A percentile compares a stretch with the other conserved stretches of the same genome.
Evolutionary conservation across 2,888 invertebrate species (phyloP).

Genomic region (Acleris emargana): DNA sequence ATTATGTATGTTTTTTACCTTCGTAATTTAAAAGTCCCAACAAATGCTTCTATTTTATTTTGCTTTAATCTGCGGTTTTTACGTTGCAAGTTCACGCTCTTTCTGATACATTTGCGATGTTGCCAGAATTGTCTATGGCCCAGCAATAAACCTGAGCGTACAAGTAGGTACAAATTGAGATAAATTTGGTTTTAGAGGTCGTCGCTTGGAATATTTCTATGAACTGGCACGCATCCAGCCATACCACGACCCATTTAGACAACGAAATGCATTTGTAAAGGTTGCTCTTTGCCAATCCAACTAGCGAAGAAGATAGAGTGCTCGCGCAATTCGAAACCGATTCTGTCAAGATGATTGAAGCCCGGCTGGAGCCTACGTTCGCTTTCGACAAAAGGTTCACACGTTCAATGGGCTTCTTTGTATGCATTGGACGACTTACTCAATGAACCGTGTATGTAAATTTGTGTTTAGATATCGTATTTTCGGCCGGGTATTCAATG

Average conservation of each 20-base stretch:
- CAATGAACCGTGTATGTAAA: constrained; percentile 48
- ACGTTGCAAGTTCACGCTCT: too few relatives aligned
- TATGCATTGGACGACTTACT: constrained; percentile 53
- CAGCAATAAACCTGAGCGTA: too few relatives aligned
- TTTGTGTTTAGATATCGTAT: constrained; percentile 41
- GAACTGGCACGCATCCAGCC: background rate
- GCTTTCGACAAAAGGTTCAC: constrained; percentile 49
- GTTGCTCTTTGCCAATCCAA: background rate
- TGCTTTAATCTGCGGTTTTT: too few relatives aligned
- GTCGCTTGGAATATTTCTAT: too few relatives aligned
- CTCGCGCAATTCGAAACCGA: background rate
- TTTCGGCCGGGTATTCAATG: constrained; percentile 35
- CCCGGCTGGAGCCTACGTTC: constrained; percentile 37
- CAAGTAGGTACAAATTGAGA: too few relatives aligned
- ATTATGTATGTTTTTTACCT: too few relatives aligned
- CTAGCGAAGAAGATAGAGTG: constrained; percentile 6
- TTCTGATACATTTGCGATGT: too few relatives aligned
- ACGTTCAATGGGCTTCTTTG: constrained; percentile 47
- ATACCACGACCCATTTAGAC: background rate
- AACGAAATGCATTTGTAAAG: background rate
- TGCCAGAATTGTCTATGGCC: too few relatives aligned
- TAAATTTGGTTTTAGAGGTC: too few relatives aligned
- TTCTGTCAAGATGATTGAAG: constrained; percentile 21
- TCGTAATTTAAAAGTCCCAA: too few relatives aligned
- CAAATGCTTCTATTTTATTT: too few relatives aligned